Base-by-base conservation (phyloP, 2,888 invertebrate genomes). In the Sphecodes monilicornis region DNA sequence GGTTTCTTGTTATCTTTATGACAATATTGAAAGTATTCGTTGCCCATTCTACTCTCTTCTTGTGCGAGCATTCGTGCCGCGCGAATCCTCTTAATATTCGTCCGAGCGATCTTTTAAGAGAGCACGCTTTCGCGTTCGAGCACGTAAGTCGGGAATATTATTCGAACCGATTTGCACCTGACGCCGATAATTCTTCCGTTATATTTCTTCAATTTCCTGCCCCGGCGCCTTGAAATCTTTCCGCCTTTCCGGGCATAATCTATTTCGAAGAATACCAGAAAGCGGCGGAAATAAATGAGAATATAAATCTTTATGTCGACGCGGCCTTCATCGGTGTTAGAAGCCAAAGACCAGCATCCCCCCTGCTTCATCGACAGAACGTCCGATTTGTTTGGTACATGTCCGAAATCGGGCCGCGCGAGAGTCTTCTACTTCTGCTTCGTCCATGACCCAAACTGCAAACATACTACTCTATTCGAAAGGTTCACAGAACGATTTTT, bases 201-300 rank as follows among this genome's bases (percentile, higher is more conserved):
- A 64, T 64, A 64, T 64, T 64, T 64, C 64, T 64, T 64, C 64
- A 64, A 64, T 64, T 64, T 64, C 64, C 64, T 29, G 32, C 32
- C 18, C 29, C 32, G 29, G 29, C 50, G 57, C 13, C n/a, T 26
- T 57, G 57, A 57, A 26, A 64, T 64, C 64, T 29, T 29, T 64
- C 22, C 64, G 64, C 64, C 32, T 29, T 60, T 29, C 60, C 60
- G 29, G 26, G 16, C 22, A 32, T 64, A 64, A 64, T 64, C 64
- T 18, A 29, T 64, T 64, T 64, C 32, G 64, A 64, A 64, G 64
- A 64, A 64, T 64, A 64, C 32, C 64, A 64, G 64, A 64, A 64
- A 32, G 10, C 64, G 32, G 10, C 32, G 64, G 64, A 29, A 32
- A 64, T 64, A 64, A 64, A 64, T 32, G 64, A 64, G 64, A 64